phyloP scores from a whole-genome alignment of 1,140 invertebrate species.

The Mizuhopecten yessoensis region DNA sequence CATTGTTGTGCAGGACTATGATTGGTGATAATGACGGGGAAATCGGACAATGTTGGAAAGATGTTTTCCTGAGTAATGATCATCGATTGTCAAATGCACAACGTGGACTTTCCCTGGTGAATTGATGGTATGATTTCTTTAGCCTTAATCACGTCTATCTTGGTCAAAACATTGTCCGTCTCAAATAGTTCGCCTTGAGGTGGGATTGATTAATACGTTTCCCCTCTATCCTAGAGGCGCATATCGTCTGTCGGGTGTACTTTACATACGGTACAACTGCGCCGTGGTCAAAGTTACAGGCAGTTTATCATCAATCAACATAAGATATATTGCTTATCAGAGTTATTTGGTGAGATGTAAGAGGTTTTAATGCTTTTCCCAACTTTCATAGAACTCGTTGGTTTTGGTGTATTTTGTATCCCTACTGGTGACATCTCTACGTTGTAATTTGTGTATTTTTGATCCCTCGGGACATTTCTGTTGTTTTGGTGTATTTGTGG shows the following conservation, averaged over 20 bases:
- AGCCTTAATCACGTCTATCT: background rate
- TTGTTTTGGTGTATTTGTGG: too few relatives aligned
- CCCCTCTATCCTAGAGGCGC: background rate
- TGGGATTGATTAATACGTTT: slow-evolving; percentile 28
- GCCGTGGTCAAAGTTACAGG: too few relatives aligned
- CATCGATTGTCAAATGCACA: slow-evolving; percentile 6
- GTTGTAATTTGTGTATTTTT: too few relatives aligned
- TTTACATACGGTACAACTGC: background rate
- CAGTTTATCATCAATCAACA: background rate
- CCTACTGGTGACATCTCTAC: too few relatives aligned
- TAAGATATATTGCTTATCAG: background rate
- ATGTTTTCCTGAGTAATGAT: slow-evolving; percentile 23
- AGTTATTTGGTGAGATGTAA: too few relatives aligned
- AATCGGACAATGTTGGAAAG: background rate
- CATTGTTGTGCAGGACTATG: background rate
- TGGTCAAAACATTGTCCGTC: background rate
- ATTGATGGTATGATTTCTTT: background rate
- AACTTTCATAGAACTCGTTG: too few relatives aligned
- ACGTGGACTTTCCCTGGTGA: background rate
- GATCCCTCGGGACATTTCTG: too few relatives aligned
- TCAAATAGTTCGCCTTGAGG: background rate
- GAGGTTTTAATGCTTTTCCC: too few relatives aligned
- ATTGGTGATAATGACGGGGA: background rate
- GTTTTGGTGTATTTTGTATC: too few relatives aligned
- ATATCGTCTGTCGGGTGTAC: background rate